Conservation (phyloP, 2,888 invertebrate genomes). For the Mythimna albipuncta region DNA sequence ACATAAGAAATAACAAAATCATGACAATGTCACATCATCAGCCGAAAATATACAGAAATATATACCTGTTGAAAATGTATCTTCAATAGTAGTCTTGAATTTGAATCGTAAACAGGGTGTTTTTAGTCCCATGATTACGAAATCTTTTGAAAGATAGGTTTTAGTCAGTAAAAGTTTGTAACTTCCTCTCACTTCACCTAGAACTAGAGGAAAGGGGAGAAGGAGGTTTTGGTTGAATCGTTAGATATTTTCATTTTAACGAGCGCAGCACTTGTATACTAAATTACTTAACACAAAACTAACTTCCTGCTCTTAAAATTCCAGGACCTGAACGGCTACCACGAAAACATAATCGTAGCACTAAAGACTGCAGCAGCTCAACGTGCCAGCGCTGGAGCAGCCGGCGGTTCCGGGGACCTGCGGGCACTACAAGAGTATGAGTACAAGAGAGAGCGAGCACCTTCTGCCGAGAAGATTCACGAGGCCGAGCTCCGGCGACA, state of each 20-base stretch:
- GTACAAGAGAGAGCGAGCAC: slow-evolving; percentile 91
- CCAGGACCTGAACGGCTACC: slow-evolving; percentile 97
- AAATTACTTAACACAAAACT: not conserved
- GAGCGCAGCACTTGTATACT: not conserved
- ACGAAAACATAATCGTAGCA: slow-evolving; percentile 97
- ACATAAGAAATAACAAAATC: no score
- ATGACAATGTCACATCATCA: no score
- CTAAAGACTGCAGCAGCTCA: slow-evolving; percentile 95
- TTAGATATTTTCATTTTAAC: not conserved
- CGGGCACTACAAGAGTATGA: slow-evolving; percentile 89
- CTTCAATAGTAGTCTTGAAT: no score
- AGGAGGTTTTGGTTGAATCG: not conserved
- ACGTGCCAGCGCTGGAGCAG: slow-evolving; percentile 87
- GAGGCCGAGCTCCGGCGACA: slow-evolving; percentile 92
- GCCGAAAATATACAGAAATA: no score
- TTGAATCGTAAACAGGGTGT: no score
- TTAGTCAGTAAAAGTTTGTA: no score
- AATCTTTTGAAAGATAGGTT: no score
- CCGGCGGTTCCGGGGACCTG: slow-evolving; percentile 85
- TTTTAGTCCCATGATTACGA: no score
- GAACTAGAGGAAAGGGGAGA: no score
- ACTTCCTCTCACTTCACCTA: no score
- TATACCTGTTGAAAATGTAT: no score
- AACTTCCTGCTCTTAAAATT: slow-evolving; percentile 73
- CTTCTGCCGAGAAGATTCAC: slow-evolving; percentile 94